Conservation (phyloP, 2,888 invertebrate genomes). For the Galeruca laticollis region DNA sequence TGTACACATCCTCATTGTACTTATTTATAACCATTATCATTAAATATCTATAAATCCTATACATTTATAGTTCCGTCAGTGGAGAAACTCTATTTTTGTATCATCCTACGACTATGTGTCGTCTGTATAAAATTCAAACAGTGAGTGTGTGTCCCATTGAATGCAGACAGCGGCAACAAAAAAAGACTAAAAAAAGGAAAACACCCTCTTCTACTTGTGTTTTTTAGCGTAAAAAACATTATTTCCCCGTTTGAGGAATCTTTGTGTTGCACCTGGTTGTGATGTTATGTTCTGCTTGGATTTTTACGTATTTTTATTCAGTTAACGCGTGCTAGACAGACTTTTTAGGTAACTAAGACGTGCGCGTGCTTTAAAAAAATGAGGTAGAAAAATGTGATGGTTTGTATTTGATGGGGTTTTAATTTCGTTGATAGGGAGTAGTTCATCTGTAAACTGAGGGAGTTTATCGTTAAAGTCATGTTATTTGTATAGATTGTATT, state of each 20-base stretch:
- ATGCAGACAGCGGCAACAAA: slow-evolving; percentile 48
- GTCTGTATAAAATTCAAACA: slow-evolving; percentile 39
- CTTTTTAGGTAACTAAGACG: slow-evolving; percentile 22
- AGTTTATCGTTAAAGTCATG: neutral
- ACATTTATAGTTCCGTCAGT: neutral
- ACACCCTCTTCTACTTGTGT: slow-evolving; percentile 56
- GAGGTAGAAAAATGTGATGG: slow-evolving; percentile 6
- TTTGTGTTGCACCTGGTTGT: slow-evolving; percentile 54
- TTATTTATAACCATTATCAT: no score
- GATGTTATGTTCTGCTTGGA: slow-evolving; percentile 33
- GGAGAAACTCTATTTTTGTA: slow-evolving; percentile 9
- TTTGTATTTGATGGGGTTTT: slow-evolving; percentile 4
- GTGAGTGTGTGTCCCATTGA: slow-evolving; percentile 36
- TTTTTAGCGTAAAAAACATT: slow-evolving; percentile 56
- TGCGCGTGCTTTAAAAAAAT: slow-evolving; percentile 15
- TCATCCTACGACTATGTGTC: slow-evolving; percentile 13
- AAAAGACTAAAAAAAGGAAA: slow-evolving; percentile 36
- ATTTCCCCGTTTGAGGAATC: slow-evolving; percentile 55
- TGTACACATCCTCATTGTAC: no score
- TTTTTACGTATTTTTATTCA: slow-evolving; percentile 41
- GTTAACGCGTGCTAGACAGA: slow-evolving; percentile 42
- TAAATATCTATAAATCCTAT: no score
- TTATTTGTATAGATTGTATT: neutral
- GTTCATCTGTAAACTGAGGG: neutral
- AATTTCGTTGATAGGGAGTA: slow-evolving; percentile 11